Conservation (phyloP, 2,888 invertebrate genomes). For the Cheilosia grossa region DNA sequence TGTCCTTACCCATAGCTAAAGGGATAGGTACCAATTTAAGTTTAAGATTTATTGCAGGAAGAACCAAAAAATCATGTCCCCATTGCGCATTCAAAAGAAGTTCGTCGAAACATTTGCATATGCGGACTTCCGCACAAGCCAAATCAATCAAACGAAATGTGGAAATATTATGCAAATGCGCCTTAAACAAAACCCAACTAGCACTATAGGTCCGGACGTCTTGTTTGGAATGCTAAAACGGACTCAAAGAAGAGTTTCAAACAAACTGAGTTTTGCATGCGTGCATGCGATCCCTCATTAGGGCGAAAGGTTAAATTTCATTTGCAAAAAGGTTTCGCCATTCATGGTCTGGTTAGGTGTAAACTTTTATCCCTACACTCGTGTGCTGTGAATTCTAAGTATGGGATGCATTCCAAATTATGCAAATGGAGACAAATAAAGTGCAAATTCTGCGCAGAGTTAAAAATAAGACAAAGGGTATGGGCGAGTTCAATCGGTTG, state of each 20-base stretch:
- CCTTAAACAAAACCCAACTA: conserved; percentile 15
- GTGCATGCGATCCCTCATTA: conserved; percentile 43
- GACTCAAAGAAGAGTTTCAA: conserved; percentile 22
- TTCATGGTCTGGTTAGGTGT: conserved; percentile 32
- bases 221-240: conserved; percentile 16
- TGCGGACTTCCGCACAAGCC: conserved; percentile 29
- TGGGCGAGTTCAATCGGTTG: neutral
- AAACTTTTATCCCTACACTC: conserved; percentile 24
- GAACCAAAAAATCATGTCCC: neutral
- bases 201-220: neutral
- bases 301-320: conserved; percentile 48
- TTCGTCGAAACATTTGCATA: conserved; percentile 36
- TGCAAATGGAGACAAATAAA: conserved; percentile 29
- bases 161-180: conserved; percentile 58
- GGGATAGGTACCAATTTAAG: neutral
- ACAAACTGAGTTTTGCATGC: conserved; percentile 34
- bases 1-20: neutral
- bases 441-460: neutral
- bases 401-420: conserved; percentile 34
- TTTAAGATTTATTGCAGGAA: neutral
- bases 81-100: conserved; percentile 23
- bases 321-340: conserved; percentile 40
- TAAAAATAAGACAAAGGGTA: conserved; percentile 6
- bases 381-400: conserved; percentile 26
- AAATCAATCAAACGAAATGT: conserved; percentile 60